Evolutionary conservation across 2,888 invertebrate genomes (phyloP).

Genomic region (Metacarcinus magister): DNA sequence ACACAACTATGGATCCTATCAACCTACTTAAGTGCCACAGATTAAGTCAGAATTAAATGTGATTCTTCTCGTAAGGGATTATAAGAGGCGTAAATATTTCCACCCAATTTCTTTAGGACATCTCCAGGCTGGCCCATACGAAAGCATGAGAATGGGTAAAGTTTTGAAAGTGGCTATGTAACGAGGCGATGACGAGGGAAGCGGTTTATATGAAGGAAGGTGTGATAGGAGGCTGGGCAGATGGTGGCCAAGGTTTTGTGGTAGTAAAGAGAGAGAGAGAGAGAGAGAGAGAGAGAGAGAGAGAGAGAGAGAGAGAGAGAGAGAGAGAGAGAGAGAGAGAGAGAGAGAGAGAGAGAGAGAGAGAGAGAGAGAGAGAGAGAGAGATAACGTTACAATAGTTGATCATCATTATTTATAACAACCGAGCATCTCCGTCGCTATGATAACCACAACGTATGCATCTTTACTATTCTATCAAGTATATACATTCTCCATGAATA

Average conservation of each 20-base stretch:
- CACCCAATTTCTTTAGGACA: neutral
- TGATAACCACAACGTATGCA: too few species aligned
- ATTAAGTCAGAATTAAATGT: neutral
- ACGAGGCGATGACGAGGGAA: neutral
- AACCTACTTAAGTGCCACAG: neutral
- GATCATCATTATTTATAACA: too few species aligned
- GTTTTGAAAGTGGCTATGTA: neutral
- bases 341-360: too few species aligned
- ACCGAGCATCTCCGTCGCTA: too few species aligned
- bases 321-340: neutral
- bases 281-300: neutral
- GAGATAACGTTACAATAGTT: too few species aligned
- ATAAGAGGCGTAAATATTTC: neutral
- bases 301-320: neutral
- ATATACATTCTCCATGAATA: too few species aligned
- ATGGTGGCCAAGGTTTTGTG: neutral
- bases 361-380: too few species aligned
- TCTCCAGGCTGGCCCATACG: neutral
- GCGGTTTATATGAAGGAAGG: neutral
- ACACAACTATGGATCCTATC: neutral
- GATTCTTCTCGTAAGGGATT: neutral
- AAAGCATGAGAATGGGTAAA: neutral
- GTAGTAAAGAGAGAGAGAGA: neutral
- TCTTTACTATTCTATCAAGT: too few species aligned
- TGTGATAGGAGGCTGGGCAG: too few species aligned